Evolutionary conservation across 2,888 invertebrate species (phyloP).

Genomic region (Amblyjoppa proteus): DNA sequence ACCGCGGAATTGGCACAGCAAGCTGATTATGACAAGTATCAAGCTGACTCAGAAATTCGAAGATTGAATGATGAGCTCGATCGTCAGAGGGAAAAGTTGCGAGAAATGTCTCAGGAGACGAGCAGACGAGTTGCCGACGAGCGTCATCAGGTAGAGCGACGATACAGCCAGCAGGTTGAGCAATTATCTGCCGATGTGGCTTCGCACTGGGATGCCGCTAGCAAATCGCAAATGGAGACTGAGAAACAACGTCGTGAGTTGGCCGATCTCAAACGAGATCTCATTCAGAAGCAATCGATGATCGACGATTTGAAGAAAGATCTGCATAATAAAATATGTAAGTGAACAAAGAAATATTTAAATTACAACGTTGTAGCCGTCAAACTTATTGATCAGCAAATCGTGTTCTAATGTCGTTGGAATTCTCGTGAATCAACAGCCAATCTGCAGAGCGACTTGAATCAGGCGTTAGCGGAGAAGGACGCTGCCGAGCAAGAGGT

Average conservation of each 20-base stretch:
- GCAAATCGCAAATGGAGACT: conserved; percentile 90
- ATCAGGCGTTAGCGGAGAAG: conserved; percentile 91
- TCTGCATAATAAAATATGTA: conserved; percentile 91
- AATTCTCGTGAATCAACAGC: conserved; percentile 84
- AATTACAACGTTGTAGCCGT: background rate
- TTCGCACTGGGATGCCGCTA: conserved; percentile 92
- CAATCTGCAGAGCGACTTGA: conserved; percentile 91
- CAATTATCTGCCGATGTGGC: conserved; percentile 92
- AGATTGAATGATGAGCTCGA: conserved; percentile 92
- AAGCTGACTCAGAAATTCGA: conserved; percentile 91
- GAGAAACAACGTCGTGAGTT: conserved; percentile 93
- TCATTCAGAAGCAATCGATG: conserved; percentile 90
- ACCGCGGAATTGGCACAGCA: conserved; percentile 91
- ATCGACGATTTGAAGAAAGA: conserved; percentile 94
- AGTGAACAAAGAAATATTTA: conserved; percentile 70
- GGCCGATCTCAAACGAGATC: conserved; percentile 91
- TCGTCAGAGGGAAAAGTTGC: conserved; percentile 90
- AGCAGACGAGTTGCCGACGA: conserved; percentile 89
- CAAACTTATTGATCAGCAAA: background rate
- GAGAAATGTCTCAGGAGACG: conserved; percentile 92
- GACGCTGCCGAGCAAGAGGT: conserved; percentile 93
- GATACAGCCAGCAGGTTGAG: conserved; percentile 91
- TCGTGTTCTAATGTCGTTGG: background rate
- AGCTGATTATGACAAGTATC: conserved; percentile 91
- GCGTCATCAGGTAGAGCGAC: conserved; percentile 90